phyloP scores from a whole-genome alignment of 1,140 invertebrate species.

The Sycophaga agraensis region DNA sequence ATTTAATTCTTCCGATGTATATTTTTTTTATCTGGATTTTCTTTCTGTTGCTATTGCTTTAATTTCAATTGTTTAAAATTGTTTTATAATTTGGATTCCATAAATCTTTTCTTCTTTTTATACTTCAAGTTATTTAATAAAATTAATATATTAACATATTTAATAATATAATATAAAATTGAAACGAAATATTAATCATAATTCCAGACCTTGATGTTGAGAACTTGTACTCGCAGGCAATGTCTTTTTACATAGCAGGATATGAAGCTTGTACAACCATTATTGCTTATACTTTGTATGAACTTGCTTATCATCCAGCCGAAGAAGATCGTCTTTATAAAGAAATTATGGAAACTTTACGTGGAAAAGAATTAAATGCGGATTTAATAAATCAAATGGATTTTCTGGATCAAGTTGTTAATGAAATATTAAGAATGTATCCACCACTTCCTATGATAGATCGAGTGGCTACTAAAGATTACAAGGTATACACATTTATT shows the following conservation, averaged over 20 bases:
- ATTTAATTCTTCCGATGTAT: no score
- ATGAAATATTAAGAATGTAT: conserved; percentile 58
- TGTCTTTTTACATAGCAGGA: conserved; percentile 56
- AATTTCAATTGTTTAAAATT: no score
- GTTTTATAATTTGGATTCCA: no score
- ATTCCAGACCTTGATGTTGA: conserved; percentile 41
- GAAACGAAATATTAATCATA: no score
- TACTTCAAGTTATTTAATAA: no score
- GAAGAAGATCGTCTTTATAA: conserved; percentile 53
- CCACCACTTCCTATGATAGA: conserved; percentile 62
- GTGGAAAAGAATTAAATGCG: conserved; percentile 31
- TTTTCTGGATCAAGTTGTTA: conserved; percentile 39
- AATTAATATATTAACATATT: neutral
- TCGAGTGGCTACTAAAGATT: conserved; percentile 50
- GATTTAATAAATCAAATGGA: conserved; percentile 38
- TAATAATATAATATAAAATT: neutral
- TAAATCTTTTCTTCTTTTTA: no score
- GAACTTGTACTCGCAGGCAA: conserved; percentile 42
- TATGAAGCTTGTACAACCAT: conserved; percentile 60
- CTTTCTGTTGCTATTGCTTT: no score
- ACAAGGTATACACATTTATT: conserved; percentile 31
- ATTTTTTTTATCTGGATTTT: no score
- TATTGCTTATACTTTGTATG: conserved; percentile 52
- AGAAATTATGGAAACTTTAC: conserved; percentile 60
- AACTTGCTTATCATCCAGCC: conserved; percentile 46